Evolutionary conservation across 2,797 vertebrate genomes (phyloP).

Genomic region (Adelosebastes latens): DNA sequence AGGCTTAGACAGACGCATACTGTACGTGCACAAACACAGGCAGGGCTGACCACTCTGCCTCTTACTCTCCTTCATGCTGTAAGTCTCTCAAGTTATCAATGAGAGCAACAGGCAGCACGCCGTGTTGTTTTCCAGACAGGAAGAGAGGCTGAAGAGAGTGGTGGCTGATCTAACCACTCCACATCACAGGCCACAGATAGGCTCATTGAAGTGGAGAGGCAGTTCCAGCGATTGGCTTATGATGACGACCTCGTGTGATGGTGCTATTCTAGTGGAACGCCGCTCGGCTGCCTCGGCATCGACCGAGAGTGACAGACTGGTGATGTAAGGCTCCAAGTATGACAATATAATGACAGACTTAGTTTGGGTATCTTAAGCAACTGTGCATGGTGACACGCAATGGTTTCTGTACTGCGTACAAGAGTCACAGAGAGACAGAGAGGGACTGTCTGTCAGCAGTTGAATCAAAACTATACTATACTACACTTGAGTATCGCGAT

Average conservation of each 20-base stretch:
- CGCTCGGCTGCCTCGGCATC: constrained; percentile 29
- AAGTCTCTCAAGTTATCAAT: background rate
- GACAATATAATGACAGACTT: constrained; percentile 69
- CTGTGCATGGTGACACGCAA: constrained; percentile 32
- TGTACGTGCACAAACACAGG: constrained; percentile 27
- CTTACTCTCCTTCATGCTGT: background rate
- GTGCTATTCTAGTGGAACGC: constrained; percentile 39
- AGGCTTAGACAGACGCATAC: constrained; percentile 6
- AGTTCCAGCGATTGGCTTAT: constrained; percentile 35
- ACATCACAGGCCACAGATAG: constrained; percentile 49
- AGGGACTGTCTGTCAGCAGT: background rate
- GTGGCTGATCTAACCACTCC: constrained; percentile 50
- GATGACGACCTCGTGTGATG: constrained; percentile 56
- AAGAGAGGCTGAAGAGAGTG: constrained; percentile 11
- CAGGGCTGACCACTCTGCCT: constrained; percentile 9
- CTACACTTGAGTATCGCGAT: fast-evolving
- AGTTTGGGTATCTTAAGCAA: constrained; percentile 39
- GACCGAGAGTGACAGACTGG: constrained; percentile 35
- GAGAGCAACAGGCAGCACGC: background rate
- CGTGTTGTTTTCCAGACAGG: constrained; percentile 30
- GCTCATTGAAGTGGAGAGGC: constrained; percentile 45
- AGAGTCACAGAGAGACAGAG: background rate
- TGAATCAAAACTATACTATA: background rate
- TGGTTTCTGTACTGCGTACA: background rate
- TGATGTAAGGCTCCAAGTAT: constrained; percentile 68